A percentile compares a stretch with the other conserved stretches of the same genome.
Conservation (phyloP, 2,888 invertebrate species). For the Meganola albula region DNA sequence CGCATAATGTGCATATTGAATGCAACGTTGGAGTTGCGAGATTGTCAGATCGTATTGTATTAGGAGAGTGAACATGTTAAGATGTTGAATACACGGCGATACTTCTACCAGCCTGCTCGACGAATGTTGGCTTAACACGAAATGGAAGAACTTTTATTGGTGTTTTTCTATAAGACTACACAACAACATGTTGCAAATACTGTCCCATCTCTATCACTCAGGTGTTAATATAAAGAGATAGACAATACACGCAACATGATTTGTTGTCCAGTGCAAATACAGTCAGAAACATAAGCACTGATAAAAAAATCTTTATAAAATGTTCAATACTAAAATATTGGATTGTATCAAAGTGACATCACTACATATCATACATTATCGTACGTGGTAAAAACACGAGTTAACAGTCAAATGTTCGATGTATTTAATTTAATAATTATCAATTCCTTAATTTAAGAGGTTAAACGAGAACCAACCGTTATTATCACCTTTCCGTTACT, state of each 20-base stretch:
- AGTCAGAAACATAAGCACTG: not conserved
- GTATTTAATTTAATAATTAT: constrained; percentile 33
- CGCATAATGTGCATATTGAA: too few species aligned
- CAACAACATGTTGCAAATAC: not conserved
- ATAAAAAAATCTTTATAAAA: not conserved
- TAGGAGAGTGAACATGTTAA: too few species aligned
- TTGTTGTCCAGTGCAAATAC: constrained; percentile 14
- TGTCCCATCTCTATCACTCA: not conserved
- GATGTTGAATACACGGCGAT: too few species aligned
- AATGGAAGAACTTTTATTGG: too few species aligned
- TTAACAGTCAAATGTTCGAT: constrained; percentile 36
- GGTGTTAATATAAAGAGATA: not conserved
- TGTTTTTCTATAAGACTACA: not conserved
- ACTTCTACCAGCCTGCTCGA: too few species aligned
- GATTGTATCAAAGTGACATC: constrained; percentile 2
- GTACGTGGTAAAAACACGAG: constrained; percentile 10
- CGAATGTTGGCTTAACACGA: too few species aligned
- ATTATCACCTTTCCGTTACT: too few species aligned
- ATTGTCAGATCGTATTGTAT: too few species aligned
- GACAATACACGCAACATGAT: not conserved
- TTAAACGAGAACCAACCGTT: not conserved
- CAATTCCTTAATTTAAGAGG: constrained; percentile 25
- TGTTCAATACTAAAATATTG: not conserved
- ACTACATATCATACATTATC: constrained; percentile 7
- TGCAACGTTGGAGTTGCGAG: too few species aligned